phyloP scores from a whole-genome alignment of 2,113 vertebrate species.

The Chinchilla lanigera region DNA sequence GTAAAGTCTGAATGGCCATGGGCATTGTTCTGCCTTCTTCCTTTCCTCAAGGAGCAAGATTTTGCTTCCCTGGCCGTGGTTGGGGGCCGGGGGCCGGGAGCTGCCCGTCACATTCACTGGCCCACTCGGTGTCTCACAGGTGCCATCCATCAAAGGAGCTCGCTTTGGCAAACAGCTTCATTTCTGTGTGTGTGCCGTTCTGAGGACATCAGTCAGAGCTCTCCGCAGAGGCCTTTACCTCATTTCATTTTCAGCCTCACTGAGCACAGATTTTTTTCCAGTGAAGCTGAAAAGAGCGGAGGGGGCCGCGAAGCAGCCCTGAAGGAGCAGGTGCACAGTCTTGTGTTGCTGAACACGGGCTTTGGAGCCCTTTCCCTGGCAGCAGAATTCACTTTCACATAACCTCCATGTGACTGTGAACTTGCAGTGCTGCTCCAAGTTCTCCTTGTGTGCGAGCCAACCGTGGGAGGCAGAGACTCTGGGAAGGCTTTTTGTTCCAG shows the following conservation, averaged over 20 bases:
- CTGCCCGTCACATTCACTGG: background rate
- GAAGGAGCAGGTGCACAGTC: slow-evolving; percentile 41
- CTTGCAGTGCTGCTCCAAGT: slow-evolving; percentile 55
- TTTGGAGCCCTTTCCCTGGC: slow-evolving; percentile 59
- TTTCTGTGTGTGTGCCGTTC: slow-evolving; percentile 59
- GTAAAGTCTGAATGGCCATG: slow-evolving; percentile 46
- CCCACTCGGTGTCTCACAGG: background rate
- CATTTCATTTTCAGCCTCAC: slow-evolving; percentile 70
- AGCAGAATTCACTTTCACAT: slow-evolving; percentile 58
- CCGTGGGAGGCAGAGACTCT: slow-evolving; percentile 43
- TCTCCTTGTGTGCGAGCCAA: background rate
- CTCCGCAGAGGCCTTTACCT: slow-evolving; percentile 5
- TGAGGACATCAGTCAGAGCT: slow-evolving; percentile 35
- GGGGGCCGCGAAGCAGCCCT: background rate
- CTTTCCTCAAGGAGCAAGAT: slow-evolving; percentile 30
- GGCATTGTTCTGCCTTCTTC: slow-evolving; percentile 60
- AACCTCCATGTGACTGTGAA: slow-evolving; percentile 71
- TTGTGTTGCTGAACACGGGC: background rate
- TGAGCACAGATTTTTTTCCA: slow-evolving; percentile 44
- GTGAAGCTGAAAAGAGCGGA: slow-evolving; percentile 39
- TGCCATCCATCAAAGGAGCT: slow-evolving; percentile 41
- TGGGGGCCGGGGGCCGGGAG: background rate
- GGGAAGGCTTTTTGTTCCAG: slow-evolving; percentile 32
- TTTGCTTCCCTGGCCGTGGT: background rate
- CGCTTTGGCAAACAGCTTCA: slow-evolving; percentile 60